These are phyloP conservation scores for Rhopalosiphum nymphaeae DNA, from an alignment of 2,888 invertebrate species.

Conservation along the genomic window DNA sequence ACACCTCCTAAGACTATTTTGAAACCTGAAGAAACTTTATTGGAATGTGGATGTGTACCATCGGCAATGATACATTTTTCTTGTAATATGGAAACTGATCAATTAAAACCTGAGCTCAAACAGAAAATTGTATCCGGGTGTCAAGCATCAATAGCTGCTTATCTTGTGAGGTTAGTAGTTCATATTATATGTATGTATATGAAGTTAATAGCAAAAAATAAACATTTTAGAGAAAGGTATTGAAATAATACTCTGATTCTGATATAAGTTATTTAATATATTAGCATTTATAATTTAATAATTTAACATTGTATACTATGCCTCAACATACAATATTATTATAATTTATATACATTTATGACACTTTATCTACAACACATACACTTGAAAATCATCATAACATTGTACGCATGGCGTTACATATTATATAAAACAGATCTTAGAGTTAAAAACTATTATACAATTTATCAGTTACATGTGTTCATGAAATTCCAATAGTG, in stretches of 20 bases:
- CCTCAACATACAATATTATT: background rate
- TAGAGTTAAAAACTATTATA: background rate
- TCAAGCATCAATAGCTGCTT: conserved; percentile 79
- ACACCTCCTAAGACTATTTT: conserved; percentile 85
- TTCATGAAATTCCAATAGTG: background rate
- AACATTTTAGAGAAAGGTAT: background rate
- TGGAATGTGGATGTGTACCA: conserved; percentile 83
- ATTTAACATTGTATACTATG: background rate
- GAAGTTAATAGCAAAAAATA: background rate
- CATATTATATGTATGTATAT: background rate
- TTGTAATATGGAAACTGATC: conserved; percentile 71
- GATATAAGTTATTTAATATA: background rate
- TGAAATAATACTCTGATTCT: background rate
- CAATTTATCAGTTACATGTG: background rate
- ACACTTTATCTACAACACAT: no score
- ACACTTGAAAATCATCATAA: background rate
- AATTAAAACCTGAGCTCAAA: conserved; percentile 76
- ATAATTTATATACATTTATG: background rate
- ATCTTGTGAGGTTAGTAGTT: conserved; percentile 65
- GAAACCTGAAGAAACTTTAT: conserved; percentile 75
- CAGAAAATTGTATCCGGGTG: conserved; percentile 77
- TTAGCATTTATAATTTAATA: background rate
- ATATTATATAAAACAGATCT: background rate
- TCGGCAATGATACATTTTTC: conserved; percentile 83
- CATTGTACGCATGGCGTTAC: background rate